Evolutionary conservation across 2,888 invertebrate species (phyloP), one percentile per base, ranked within the genome.

Genomic region (Agonopterix heracliana): DNA sequence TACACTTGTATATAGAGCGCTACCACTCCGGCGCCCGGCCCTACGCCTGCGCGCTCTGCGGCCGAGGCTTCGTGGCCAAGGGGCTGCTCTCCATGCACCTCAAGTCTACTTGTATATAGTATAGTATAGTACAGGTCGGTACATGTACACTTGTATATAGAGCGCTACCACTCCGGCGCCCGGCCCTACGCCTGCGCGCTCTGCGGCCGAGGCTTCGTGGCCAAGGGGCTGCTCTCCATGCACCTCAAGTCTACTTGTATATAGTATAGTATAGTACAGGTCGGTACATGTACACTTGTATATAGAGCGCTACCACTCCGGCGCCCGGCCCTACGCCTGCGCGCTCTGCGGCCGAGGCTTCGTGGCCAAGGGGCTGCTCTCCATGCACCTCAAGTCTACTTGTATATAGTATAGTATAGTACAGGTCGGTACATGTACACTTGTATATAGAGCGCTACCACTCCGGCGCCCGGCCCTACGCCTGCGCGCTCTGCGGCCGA

Each of bases 51-150:
- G 81, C 74, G 52, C 76, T 90, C 57, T 92, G 92, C 71, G 84
- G 85, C 2, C 91, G 91, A 65, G 91, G 90, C 17, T 92, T 91
- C 72, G 91, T 91, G 26, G 90, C 91, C 54, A 90, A 90, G 69
- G 91, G 91, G 8, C 89, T 91, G 76, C 81, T 92, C 46, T 90
- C 91, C 61, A 89, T 91, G 79, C 92, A 92, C 58, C 79, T 91
- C 61, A 91, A 90, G 78, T 86, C 80, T 49, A 82, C 87, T 50
- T 89, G 89, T 71, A 79, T 83, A 47, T 80, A 78, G 75, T 71
- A 49, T 49, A 26, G 54, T 14, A 40, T 12, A 26, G 26, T 26
- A 7, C 26, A 26, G 26, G 90, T 91, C 91, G 0, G 91, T 91
- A 17, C 26, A 34, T 34, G n/a, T 8, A 10, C 9, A 12, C 14